Evolutionary conservation across 2,888 invertebrate species (phyloP).

Genomic region (Taenaris catops): DNA sequence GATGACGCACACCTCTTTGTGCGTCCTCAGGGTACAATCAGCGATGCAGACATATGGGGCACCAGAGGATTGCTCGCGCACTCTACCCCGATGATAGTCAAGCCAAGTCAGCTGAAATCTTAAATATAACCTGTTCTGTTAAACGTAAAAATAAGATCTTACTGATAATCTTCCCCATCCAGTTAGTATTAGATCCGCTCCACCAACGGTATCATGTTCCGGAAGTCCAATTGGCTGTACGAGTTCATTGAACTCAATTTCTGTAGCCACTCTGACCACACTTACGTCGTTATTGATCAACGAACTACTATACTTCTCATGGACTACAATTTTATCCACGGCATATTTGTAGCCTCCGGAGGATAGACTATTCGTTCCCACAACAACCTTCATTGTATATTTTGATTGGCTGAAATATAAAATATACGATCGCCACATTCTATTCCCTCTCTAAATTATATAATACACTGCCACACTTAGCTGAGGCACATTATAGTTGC

Average conservation of each 20-base stretch:
- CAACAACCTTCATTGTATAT: slow-evolving; percentile 43
- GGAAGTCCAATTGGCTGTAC: slow-evolving; percentile 56
- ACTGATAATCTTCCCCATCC: slow-evolving; percentile 73
- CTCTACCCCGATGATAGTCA: no score
- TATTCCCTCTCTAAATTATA: no score
- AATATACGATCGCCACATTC: no score
- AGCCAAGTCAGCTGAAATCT: neutral
- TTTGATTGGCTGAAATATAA: slow-evolving; percentile 26
- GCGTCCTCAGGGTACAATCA: no score
- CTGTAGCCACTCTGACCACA: slow-evolving; percentile 43
- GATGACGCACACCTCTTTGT: no score
- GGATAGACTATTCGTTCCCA: slow-evolving; percentile 65
- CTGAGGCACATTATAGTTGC: no score
- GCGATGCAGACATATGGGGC: no score
- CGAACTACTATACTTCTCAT: slow-evolving; percentile 50
- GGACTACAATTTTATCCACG: slow-evolving; percentile 52
- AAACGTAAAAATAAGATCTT: slow-evolving; percentile 32
- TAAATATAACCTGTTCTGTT: no score
- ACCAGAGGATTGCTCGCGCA: no score
- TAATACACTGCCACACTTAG: no score
- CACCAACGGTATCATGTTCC: slow-evolving; percentile 40
- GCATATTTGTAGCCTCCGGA: slow-evolving; percentile 55
- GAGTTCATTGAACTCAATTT: slow-evolving; percentile 44
- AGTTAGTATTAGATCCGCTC: slow-evolving; percentile 47
- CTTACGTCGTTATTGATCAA: slow-evolving; percentile 65